phyloP scores from a whole-genome alignment of 2,797 vertebrate species.

The Zenarchopterus dispar region DNA sequence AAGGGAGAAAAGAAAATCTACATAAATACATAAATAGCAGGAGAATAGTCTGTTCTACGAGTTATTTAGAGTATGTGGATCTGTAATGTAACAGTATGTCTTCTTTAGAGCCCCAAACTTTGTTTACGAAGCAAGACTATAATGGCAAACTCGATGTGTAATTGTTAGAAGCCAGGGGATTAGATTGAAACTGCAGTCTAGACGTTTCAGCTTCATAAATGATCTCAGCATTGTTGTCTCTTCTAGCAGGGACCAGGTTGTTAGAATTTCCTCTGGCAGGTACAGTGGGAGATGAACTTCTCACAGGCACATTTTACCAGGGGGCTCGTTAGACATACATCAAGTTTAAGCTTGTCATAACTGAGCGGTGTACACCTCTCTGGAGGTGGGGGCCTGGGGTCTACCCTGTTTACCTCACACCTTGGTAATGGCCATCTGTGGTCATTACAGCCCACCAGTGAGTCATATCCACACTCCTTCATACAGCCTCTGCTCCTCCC shows the following conservation, averaged over 20 bases:
- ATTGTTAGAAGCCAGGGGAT: slow-evolving; percentile 12
- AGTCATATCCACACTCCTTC: slow-evolving; percentile 64
- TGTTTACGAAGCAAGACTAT: slow-evolving; percentile 1
- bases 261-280: slow-evolving; percentile 37
- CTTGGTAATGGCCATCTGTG: slow-evolving; percentile 77
- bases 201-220: slow-evolving; percentile 23
- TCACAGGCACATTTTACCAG: slow-evolving; percentile 66
- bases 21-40: too few relatives aligned
- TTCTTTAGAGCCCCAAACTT: not conserved
- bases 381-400: slow-evolving; percentile 51
- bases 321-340: slow-evolving; percentile 76
- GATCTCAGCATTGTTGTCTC: slow-evolving; percentile 19
- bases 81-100: too few relatives aligned
- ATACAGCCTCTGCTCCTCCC: slow-evolving; percentile 46
- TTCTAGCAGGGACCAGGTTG: slow-evolving; percentile 6
- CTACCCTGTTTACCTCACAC: slow-evolving; percentile 68
- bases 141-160: slow-evolving; percentile 21
- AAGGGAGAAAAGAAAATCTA: too few relatives aligned
- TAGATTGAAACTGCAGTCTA: not conserved
- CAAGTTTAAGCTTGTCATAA: slow-evolving; percentile 76
- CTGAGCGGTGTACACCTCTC: slow-evolving; percentile 59
- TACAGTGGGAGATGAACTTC: slow-evolving; percentile 21
- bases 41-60: too few relatives aligned
- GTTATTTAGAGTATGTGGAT: too few relatives aligned
- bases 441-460: slow-evolving; percentile 76